Percentiles rank a stretch among this genome's conserved stretches.
These are phyloP conservation scores for Crenichthys baileyi DNA, from an alignment of 2,797 vertebrate species.

Conservation along the genomic window DNA sequence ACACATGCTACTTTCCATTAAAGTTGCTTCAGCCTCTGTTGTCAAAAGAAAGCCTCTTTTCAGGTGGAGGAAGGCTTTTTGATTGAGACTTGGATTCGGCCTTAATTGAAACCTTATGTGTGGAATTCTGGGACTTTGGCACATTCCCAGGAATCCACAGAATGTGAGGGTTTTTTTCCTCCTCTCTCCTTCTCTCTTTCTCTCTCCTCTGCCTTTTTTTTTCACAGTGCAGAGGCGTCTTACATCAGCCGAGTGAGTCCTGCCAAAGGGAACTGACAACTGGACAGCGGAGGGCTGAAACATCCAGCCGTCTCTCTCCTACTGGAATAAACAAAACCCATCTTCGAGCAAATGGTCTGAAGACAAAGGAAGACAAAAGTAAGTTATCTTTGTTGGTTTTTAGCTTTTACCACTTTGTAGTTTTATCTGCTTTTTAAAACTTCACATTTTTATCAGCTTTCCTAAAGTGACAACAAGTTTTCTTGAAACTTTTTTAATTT, in stretches of 20 bases:
- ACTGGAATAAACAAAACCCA: constrained; percentile 63
- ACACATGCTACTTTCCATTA: constrained; percentile 79
- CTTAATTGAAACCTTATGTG: constrained; percentile 99
- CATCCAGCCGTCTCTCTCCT: constrained; percentile 46
- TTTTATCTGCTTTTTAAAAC: not conserved
- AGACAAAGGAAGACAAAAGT: constrained; percentile 59
- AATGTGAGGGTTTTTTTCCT: constrained; percentile 81
- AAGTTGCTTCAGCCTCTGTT: constrained; percentile 76
- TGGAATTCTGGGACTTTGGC: constrained; percentile 96
- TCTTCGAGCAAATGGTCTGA: constrained; percentile 75
- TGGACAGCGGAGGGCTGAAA: constrained; percentile 47
- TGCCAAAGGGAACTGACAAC: constrained; percentile 56
- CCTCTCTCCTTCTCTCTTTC: constrained; percentile 16
- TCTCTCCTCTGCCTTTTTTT: constrained; percentile 34
- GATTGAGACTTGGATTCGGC: constrained; percentile 84
- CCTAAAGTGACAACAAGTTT: constrained; percentile 10
- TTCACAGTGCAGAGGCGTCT: constrained; percentile 86
- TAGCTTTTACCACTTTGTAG: not conserved
- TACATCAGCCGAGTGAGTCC: constrained; percentile 89
- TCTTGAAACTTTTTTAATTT: constrained; percentile 4
- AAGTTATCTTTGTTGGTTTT: constrained; percentile 32
- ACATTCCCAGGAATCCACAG: constrained; percentile 91
- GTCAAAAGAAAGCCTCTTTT: constrained; percentile 83
- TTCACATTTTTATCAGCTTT: constrained; percentile 6
- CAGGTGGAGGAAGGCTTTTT: constrained; percentile 73